A percentile compares a stretch with the other conserved stretches of the same genome.
Conservation (phyloP, 1,140 invertebrate species). For the Lepidurus arcticus region DNA sequence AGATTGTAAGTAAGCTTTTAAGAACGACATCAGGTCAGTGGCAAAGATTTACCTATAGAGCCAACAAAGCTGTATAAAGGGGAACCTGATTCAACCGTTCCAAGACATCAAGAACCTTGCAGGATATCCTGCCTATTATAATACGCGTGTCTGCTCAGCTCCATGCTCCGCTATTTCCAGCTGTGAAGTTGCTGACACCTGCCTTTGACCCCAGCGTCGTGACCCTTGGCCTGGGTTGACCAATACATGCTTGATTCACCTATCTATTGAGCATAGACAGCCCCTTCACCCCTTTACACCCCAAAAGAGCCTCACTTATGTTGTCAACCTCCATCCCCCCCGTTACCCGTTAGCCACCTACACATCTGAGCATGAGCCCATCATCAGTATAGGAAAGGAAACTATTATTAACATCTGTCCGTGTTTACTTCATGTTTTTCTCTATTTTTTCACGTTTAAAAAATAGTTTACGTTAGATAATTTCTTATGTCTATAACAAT, state of each 20-base stretch:
- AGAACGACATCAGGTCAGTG: neutral
- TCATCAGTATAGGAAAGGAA: too few species aligned
- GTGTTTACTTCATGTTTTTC: too few species aligned
- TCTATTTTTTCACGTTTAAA: too few species aligned
- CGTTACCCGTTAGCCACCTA: neutral
- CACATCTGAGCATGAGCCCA: too few species aligned
- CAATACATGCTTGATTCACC: neutral
- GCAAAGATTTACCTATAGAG: neutral
- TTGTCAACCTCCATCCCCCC: neutral
- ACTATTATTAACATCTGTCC: too few species aligned
- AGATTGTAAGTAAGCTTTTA: too few species aligned
- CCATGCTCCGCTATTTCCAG: constrained; percentile 20
- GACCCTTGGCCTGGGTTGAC: constrained; percentile 13
- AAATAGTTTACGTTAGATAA: too few species aligned
- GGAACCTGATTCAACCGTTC: constrained; percentile 14
- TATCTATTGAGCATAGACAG: neutral
- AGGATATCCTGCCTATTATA: constrained; percentile 17
- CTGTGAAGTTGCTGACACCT: constrained; percentile 21
- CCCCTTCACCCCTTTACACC: neutral
- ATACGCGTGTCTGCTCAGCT: constrained; percentile 8
- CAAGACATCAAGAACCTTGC: constrained; percentile 14
- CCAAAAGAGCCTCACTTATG: neutral
- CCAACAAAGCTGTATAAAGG: neutral
- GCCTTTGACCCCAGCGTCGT: constrained; percentile 2
- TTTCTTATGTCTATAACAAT: too few species aligned